Conservation (phyloP, 2,797 vertebrate genomes). For the Gorsachius magnificus region DNA sequence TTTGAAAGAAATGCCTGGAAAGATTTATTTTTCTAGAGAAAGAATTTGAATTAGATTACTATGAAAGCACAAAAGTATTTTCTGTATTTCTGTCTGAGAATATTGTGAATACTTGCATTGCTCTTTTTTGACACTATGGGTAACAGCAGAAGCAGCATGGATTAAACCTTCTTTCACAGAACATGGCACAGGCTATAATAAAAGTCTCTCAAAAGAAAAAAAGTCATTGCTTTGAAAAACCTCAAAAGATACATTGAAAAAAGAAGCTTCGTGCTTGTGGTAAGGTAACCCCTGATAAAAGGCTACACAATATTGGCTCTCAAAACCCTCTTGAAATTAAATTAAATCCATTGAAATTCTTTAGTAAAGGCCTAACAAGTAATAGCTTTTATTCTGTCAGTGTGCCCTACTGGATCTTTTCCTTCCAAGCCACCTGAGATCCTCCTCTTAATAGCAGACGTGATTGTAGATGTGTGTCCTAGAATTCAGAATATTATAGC, state of each 20-base stretch:
- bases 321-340: constrained; percentile 59
- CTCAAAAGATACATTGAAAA: constrained; percentile 47
- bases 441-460: background rate
- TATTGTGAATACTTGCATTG: constrained; percentile 48
- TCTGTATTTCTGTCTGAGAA: background rate
- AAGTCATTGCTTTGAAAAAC: constrained; percentile 49
- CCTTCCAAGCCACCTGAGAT: background rate
- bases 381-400: constrained; percentile 23
- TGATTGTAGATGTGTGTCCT: background rate
- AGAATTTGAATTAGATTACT: background rate
- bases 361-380: background rate
- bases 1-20: background rate
- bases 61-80: background rate
- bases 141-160: constrained; percentile 1
- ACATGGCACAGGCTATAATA: constrained; percentile 1
- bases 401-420: background rate
- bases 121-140: background rate
- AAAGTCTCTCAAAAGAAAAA: constrained; percentile 46
- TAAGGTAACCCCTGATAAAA: constrained; percentile 42
- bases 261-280: constrained; percentile 11
- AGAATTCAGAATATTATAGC: background rate
- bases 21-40: background rate
- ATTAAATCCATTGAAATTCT: constrained; percentile 50
- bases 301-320: background rate
- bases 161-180: constrained; percentile 8